Conservation (phyloP, 2,888 invertebrate species). For the Thereva unica region DNA sequence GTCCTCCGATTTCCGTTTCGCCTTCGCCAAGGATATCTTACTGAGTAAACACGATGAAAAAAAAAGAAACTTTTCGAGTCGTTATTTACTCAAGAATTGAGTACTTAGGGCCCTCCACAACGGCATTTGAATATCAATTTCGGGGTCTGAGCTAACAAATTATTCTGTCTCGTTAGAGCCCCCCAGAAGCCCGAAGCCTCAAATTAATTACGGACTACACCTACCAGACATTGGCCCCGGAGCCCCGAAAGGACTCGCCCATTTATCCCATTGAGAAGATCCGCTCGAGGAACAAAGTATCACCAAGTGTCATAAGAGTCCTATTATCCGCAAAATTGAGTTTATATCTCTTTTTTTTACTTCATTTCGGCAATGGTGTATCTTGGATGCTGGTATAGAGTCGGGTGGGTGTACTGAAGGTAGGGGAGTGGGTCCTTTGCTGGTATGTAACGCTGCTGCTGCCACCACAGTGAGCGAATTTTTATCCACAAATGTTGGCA, state of each 20-base stretch:
- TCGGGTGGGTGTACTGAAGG: too few relatives aligned
- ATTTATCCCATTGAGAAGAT: not conserved
- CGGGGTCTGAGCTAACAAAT: slow-evolving; percentile 1
- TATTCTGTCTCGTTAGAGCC: not conserved
- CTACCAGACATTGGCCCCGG: too few relatives aligned
- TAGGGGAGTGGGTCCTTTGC: too few relatives aligned
- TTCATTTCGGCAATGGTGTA: not conserved
- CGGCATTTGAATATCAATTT: slow-evolving; percentile 27
- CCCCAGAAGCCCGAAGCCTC: too few relatives aligned
- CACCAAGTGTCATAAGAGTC: not conserved
- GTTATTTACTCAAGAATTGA: slow-evolving; percentile 13
- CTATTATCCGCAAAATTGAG: slow-evolving; percentile 21
- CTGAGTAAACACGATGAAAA: slow-evolving; percentile 14
- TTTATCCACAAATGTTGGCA: slow-evolving; percentile 27
- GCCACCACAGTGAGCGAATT: not conserved
- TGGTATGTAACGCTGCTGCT: too few relatives aligned
- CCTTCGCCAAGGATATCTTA: slow-evolving; percentile 17
- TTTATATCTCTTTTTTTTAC: slow-evolving; percentile 26
- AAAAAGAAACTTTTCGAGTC: slow-evolving; percentile 12
- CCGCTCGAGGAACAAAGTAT: not conserved
- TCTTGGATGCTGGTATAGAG: too few relatives aligned
- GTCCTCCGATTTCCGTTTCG: too few relatives aligned
- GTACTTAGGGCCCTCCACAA: slow-evolving; percentile 1
- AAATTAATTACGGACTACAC: too few relatives aligned
- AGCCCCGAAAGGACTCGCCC: too few relatives aligned